These are phyloP conservation scores for Dendroctonus ponderosae DNA, from an alignment of 1,140 invertebrate species.

Conservation along the genomic window DNA sequence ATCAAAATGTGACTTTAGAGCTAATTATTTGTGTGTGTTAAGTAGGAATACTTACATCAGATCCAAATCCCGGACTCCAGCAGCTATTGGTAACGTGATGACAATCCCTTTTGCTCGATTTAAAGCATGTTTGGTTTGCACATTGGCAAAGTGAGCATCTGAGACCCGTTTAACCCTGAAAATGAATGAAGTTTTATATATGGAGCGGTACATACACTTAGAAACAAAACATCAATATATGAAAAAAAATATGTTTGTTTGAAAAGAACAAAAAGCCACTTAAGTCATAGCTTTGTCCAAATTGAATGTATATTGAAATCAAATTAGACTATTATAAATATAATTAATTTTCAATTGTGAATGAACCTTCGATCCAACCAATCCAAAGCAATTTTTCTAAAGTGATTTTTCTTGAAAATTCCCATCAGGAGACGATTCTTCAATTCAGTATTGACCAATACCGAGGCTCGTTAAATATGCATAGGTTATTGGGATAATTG, in stretches of 20 bases:
- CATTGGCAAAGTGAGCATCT: conserved; percentile 36
- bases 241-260: not conserved
- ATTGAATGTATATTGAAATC: too few species aligned
- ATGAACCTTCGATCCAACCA: not conserved
- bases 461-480: conserved; percentile 1
- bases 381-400: not conserved
- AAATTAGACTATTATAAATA: too few species aligned
- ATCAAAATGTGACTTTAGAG: not conserved
- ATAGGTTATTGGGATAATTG: conserved; percentile 3
- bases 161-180: conserved; percentile 39
- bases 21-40: not conserved
- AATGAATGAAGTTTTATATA: conserved; percentile 13
- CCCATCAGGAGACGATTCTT: not conserved
- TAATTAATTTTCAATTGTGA: conserved; percentile 4
- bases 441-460: not conserved
- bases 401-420: not conserved
- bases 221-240: not conserved
- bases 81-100: conserved; percentile 38
- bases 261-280: not conserved
- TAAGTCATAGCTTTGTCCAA: not conserved
- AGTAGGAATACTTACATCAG: conserved; percentile 33
- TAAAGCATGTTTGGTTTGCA: conserved; percentile 35
- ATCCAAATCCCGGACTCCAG: conserved; percentile 29
- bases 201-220: not conserved
- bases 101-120: conserved; percentile 31